Evolutionary conservation across 1,140 invertebrate species (phyloP).

Genomic region (Melanaphis sacchari): DNA sequence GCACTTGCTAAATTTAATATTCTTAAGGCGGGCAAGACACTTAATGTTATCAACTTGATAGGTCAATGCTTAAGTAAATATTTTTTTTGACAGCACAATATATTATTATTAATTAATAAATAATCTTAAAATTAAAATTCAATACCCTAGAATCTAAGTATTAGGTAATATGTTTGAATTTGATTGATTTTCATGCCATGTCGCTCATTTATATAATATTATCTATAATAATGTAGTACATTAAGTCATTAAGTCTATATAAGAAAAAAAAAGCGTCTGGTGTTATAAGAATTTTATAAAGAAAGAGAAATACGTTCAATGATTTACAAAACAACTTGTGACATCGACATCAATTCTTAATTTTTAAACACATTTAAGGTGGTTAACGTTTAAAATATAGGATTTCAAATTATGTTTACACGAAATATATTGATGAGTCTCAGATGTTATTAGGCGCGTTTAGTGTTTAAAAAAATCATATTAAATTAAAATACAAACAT

Average conservation of each 20-base stretch:
- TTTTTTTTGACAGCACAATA: slow-evolving; percentile 8
- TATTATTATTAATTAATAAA: background rate
- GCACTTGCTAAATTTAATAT: slow-evolving; percentile 30
- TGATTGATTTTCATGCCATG: slow-evolving; percentile 43
- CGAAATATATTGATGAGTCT: background rate
- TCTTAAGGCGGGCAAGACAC: background rate
- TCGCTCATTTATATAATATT: background rate
- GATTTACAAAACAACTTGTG: background rate
- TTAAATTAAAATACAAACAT: background rate
- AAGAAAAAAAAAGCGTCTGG: background rate
- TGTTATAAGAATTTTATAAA: background rate
- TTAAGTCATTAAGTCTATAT: background rate
- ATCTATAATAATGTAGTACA: background rate
- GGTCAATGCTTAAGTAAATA: background rate
- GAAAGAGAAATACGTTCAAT: background rate
- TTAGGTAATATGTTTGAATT: slow-evolving; percentile 49
- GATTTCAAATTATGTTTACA: background rate
- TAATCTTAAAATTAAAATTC: slow-evolving; percentile 41
- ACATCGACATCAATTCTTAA: background rate
- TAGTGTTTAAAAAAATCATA: background rate
- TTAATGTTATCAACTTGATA: background rate
- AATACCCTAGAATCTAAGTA: slow-evolving; percentile 36
- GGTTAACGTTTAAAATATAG: background rate
- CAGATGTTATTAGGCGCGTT: background rate
- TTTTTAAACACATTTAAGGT: background rate